Base-by-base conservation (phyloP, 2,797 vertebrate species). In the Huso huso region DNA sequence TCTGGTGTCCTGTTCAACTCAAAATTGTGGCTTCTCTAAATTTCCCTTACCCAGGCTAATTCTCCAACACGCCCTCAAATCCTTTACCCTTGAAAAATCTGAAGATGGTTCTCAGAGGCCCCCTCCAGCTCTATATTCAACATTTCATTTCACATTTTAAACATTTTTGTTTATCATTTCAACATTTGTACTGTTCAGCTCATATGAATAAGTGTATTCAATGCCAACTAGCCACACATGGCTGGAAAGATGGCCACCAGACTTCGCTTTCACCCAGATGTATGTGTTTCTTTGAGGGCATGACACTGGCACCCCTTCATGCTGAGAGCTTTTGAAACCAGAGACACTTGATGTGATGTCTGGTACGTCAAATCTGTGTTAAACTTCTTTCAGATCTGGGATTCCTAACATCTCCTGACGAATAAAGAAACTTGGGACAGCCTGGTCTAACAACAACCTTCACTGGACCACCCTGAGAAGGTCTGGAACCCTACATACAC, bases 301-400 rank as follows among this genome's bases (percentile, higher is more conserved):
- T 74, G 78, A 82, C 86, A 74, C 79, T 86, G 86, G 86, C 85
- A 86, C 87, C 86, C 79, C 85, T 89, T 88, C 95, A 95, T 93
- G 94, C 95, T 98, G 96, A 83, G 95, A 90, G 86, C 82, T 84
- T 85, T 89, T 98, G 97, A 96, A 98, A 98, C 88, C 79, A 90
- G 94, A 98, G 94, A 98, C 84, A 88, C 92, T 97, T 99, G 95
- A 99, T 94, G 95, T 98, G 93, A 94, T 93, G 92, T 95, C 89
- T 89, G 89, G 80, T 88, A 86, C 73, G 90, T 91, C 90, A 88
- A 86, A 87, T 90, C 86, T 86, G 77, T 79, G 78, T 76, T 84
- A 81, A 87, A 87, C 78, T 82, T 86, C 79, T 85, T 79, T 86
- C 90, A 84, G 80, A 86, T 83, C 78, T 71, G 65, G 76, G 80